Conservation (phyloP, 2,888 invertebrate genomes). For the Biston betularia region DNA sequence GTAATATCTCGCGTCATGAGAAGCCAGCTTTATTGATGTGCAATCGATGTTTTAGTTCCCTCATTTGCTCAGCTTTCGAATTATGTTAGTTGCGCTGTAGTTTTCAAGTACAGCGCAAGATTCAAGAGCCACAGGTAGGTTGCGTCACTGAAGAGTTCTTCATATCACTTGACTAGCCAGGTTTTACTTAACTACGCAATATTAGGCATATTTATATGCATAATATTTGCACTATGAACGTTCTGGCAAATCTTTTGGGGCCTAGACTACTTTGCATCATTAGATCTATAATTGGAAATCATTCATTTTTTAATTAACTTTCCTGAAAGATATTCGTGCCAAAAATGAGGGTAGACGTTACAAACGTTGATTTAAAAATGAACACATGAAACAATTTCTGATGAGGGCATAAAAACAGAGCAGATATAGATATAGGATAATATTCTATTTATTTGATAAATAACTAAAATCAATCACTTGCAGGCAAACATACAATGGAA, state of each 20-base stretch:
- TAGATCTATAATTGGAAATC: neutral
- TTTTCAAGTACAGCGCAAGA: conserved; percentile 5
- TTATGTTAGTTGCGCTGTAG: neutral
- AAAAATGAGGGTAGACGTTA: too few relatives aligned
- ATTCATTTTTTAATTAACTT: too few relatives aligned
- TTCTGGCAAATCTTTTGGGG: neutral
- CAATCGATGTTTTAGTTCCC: neutral
- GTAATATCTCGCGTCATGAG: too few relatives aligned
- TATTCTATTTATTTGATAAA: too few relatives aligned
- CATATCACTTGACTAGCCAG: conserved; percentile 18
- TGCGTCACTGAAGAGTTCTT: conserved; percentile 14
- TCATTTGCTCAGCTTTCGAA: neutral
- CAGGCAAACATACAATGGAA: neutral
- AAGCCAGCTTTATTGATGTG: neutral
- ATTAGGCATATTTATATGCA: conserved; percentile 10
- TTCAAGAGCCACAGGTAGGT: conserved; percentile 1
- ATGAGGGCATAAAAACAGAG: too few relatives aligned
- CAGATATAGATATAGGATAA: too few relatives aligned
- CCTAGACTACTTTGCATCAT: neutral
- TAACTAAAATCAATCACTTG: too few relatives aligned
- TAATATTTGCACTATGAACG: conserved; percentile 11
- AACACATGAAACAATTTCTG: too few relatives aligned
- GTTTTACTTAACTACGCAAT: conserved; percentile 16
- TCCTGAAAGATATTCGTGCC: too few relatives aligned
- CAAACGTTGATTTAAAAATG: too few relatives aligned